Evolutionary conservation across 2,113 vertebrate genomes (phyloP), one percentile per base, ranked within the genome.

Genomic region (Eptesicus fuscus): DNA sequence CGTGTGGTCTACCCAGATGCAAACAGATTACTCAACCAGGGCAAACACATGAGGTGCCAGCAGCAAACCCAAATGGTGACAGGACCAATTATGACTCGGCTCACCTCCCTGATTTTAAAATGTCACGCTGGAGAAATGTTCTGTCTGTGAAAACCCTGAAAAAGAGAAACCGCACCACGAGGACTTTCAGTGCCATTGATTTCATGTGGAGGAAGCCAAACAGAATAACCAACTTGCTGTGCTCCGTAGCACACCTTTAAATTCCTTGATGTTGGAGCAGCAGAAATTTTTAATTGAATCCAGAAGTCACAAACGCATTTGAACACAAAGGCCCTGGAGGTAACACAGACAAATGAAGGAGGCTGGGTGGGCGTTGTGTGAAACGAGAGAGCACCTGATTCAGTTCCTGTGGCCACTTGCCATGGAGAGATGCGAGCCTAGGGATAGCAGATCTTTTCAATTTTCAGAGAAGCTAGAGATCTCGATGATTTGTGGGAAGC

Each of bases 1-100:
- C 83, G 82, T 97, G 93, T 95, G 95, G 96, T 83, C 93, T 74
- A 63, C 83, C 37, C 88, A 95, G 94, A 95, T 74, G 74, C 90
- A 96, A 96, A 97, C 95, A 97, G 96, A 97, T 96, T 95, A 97
- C 92, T 97, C 97, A 97, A 91, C 95, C 78, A 94, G 85, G 53
- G 88, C 82, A 97, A 97, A 97, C 92, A 97, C 56, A 71, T 0
- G 63, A 92, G 85, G 70, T 87, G 96, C 94, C 97, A 89, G 74
- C 70, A 40, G 71, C 78, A 94, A 93, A 92, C 44, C 65, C 53
- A 30, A 92, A 95, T 73, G 86, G 80, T 94, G 92, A 91, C 88
- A 76, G 83, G 56, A 74, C 88, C 93, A 96, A 77, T 94, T 91
- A 92, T 63, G 63, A 86, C 82, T 91, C 35, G 2, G 85, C 82